These are phyloP conservation scores for Hemiscyllium ocellatum DNA, from an alignment of 2,113 vertebrate species.

Conservation along the genomic window DNA sequence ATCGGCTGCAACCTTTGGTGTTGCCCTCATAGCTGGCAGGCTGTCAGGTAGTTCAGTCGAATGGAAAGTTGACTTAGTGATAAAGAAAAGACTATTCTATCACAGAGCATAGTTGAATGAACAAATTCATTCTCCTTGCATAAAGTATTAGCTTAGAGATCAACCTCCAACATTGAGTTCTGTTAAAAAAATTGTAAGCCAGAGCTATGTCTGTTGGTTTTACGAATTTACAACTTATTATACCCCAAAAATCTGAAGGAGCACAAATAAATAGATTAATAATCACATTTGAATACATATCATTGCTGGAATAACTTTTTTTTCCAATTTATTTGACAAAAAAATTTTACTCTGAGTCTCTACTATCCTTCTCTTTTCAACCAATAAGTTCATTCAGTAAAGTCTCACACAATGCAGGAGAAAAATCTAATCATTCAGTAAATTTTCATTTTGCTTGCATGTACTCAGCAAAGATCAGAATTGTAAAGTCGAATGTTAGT, in stretches of 20 bases:
- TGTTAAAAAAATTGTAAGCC: constrained; percentile 47
- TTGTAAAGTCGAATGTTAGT: not conserved
- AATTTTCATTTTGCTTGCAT: not conserved
- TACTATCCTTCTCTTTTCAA: not conserved
- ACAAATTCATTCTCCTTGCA: constrained; percentile 49
- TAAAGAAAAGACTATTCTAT: constrained; percentile 47
- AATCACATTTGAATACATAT: constrained; percentile 44
- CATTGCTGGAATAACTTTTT: constrained; percentile 41
- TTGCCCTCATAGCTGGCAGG: constrained; percentile 42
- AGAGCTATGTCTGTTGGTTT: constrained; percentile 45
- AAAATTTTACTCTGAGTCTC: not conserved
- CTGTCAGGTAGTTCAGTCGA: constrained; percentile 48
- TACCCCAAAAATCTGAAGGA: constrained; percentile 44
- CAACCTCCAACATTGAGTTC: constrained; percentile 43
- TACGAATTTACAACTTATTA: constrained; percentile 42
- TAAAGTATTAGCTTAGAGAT: constrained; percentile 44
- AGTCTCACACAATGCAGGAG: not conserved
- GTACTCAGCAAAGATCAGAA: not conserved
- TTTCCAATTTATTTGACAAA: not conserved
- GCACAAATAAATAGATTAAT: constrained; percentile 43
- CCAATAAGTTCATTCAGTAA: not conserved
- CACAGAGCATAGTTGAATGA: constrained; percentile 53
- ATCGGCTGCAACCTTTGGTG: constrained; percentile 41
- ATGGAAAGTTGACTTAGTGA: constrained; percentile 44
- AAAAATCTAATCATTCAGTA: not conserved